Evolutionary conservation across 2,888 invertebrate genomes (phyloP), one percentile per base, ranked within the genome.

Genomic region (Drosophila maculinotata): DNA sequence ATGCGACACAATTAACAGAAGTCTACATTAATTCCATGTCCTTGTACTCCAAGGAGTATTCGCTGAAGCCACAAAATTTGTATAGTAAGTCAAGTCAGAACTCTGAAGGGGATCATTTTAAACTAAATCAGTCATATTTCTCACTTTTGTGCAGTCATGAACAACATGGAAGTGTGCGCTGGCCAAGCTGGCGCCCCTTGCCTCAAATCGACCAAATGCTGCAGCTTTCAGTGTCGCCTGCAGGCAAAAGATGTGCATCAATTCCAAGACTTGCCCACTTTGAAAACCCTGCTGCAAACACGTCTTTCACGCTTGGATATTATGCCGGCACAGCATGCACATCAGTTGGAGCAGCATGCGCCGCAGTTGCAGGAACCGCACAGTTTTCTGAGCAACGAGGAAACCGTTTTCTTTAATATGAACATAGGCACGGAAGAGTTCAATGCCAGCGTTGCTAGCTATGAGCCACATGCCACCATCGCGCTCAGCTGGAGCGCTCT

Each of bases 1-100:
- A 94, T 89, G 93, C 93, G 77, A 92, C 93, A 10, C 94, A 94
- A 80, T 93, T 84, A 64, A 82, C 89, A 1, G 91, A 92, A 66
- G 59, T 92, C 1, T 90, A 89, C 53, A 71, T 91, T 1, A 89
- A 90, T 70, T 80, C 90, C 1, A 52, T 92, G 60, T 87, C 87
- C 12, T 57, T 91, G 17, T 91, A 88, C 58, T 91, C 91, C 53
- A 82, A 87, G 17, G 83, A 89, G 20, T 92, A 90, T 47, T 73
- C 83, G 28, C 48, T 92, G 5, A 89, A 89, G 66, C 38, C 73
- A 0, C 66, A 88, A 1, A 87, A 88, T 59, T 67, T 91, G 14
- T 87, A 87, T 53, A 79, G 92, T 92, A 75, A 90, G 88, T 84
- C 4, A 4, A 1, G 1, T 7, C 1, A 2, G 12, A 44, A 14